Base-by-base conservation (phyloP, 2,113 vertebrate genomes). In the Halcyon senegalensis region DNA sequence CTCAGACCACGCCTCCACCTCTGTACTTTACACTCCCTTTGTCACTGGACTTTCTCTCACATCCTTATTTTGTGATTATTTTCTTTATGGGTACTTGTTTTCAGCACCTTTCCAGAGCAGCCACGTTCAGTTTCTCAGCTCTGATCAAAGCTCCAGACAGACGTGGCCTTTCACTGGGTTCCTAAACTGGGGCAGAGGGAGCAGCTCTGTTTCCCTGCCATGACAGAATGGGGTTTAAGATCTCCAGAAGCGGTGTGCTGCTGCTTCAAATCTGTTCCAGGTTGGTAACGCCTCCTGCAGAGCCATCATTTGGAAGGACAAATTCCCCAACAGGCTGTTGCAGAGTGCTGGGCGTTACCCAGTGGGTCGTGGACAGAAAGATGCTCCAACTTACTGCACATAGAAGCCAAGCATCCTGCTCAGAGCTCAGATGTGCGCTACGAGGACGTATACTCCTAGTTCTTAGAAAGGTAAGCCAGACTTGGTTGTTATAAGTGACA, bases 121-220 rank as follows among this genome's bases (percentile, higher is more conserved):
- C 50, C 62, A 70, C 9, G 2, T 44, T 80, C 27, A 7, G 55
- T 46, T 66, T 85, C 39, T 88, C 59, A 84, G 68, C 86, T 90
- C 63, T 75, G 88, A 95, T 86, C 86, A 94, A 94, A 95, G 83
- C 73, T 82, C 44, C 44, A 87, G 53, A 19, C 16, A 44, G 69
- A 60, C 10, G 23, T 70, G 60, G 25, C 68, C 56, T 56, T 76
- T 68, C 62, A 9, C 60, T 44, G 66, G 16, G 4, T 50, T 27
- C 46, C 91, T 60, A 28, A 95, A 72, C 56, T 58, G 69, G 69
- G 69, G 48, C 66, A 84, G 44, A 50, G 20, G 43, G 17, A 93
- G 77, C 10, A 93, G 76, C 35, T 17, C 4, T 0, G 24, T 43
- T 77, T 78, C 58, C 64, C 60, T 72, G 73, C 10, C 4, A 1